These are phyloP conservation scores for Hyperoplus immaculatus DNA, from an alignment of 2,797 vertebrate genomes.

Conservation along the genomic window DNA sequence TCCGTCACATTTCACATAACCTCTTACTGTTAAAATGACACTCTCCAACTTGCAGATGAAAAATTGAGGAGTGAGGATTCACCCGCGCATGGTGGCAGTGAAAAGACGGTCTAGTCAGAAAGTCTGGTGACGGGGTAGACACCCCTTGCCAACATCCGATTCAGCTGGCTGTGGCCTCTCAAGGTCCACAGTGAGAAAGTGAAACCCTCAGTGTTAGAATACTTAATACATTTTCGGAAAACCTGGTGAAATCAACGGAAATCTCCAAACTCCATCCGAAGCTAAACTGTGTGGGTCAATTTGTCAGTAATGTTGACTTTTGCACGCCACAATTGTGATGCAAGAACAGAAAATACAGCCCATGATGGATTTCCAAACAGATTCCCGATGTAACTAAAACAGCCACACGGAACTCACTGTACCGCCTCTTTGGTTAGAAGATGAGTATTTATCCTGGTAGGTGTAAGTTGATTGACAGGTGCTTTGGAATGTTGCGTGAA, in stretches of 20 bases:
- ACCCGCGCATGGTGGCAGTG: constrained; percentile 71
- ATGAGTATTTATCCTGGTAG: constrained; percentile 80
- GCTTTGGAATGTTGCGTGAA: constrained; percentile 83
- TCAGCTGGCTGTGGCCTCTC: constrained; percentile 78
- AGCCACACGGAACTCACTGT: constrained; percentile 62
- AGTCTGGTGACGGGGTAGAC: constrained; percentile 55
- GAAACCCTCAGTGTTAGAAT: constrained; percentile 54
- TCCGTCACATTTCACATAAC: constrained; percentile 76
- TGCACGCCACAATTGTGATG: constrained; percentile 36
- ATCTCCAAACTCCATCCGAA: constrained; percentile 35
- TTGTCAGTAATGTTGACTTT: constrained; percentile 61
- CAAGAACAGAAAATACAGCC: constrained; percentile 41
- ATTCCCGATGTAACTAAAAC: constrained; percentile 61
- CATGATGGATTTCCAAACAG: constrained; percentile 53
- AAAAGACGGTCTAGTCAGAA: constrained; percentile 72
- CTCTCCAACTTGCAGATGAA: constrained; percentile 44
- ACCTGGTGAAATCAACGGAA: constrained; percentile 45
- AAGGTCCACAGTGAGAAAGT: constrained; percentile 71
- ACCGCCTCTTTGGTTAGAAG: constrained; percentile 61
- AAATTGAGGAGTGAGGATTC: constrained; percentile 68
- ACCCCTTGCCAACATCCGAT: constrained; percentile 73
- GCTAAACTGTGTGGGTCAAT: constrained; percentile 57
- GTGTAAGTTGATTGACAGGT: constrained; percentile 82
- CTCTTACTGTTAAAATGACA: constrained; percentile 61
- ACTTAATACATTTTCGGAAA: constrained; percentile 45